phyloP scores from a whole-genome alignment of 2,797 vertebrate genomes.

The Enteromius radiatus region DNA sequence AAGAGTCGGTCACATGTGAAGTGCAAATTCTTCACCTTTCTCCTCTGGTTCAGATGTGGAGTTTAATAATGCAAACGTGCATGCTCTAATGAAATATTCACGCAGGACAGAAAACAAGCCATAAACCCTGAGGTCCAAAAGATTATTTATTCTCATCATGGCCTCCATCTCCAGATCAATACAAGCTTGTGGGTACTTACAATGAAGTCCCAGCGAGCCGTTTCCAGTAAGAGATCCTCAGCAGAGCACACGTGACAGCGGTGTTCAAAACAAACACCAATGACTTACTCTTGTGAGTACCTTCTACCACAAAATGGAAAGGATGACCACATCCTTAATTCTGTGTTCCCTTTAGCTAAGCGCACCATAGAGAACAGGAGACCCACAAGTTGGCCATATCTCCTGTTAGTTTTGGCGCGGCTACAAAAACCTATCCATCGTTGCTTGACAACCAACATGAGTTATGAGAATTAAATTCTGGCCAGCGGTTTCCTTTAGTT shows the following conservation, averaged over 20 bases:
- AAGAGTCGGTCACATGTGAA: neutral
- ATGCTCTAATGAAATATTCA: constrained; percentile 52
- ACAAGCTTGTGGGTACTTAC: neutral
- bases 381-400: neutral
- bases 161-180: constrained; percentile 2
- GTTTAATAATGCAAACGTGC: constrained; percentile 46
- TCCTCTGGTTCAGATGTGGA: constrained; percentile 15
- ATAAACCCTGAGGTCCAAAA: neutral
- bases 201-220: neutral
- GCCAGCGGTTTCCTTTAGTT: constrained; percentile 1
- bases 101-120: constrained; percentile 26
- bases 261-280: constrained; percentile 20
- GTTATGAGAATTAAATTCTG: neutral
- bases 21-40: constrained; percentile 33
- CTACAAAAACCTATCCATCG: constrained; percentile 3
- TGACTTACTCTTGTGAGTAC: neutral
- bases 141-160: neutral
- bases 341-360: constrained; percentile 23
- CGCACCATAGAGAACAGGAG: neutral
- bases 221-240: constrained; percentile 15
- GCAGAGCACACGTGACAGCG: neutral
- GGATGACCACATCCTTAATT: constrained; percentile 29
- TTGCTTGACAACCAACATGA: neutral
- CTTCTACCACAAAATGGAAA: neutral
- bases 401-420: constrained; percentile 6